Evolutionary conservation across 2,797 vertebrate genomes (phyloP), one percentile per base, ranked within the genome.

Genomic region (Kryptolebias ocellatus): DNA sequence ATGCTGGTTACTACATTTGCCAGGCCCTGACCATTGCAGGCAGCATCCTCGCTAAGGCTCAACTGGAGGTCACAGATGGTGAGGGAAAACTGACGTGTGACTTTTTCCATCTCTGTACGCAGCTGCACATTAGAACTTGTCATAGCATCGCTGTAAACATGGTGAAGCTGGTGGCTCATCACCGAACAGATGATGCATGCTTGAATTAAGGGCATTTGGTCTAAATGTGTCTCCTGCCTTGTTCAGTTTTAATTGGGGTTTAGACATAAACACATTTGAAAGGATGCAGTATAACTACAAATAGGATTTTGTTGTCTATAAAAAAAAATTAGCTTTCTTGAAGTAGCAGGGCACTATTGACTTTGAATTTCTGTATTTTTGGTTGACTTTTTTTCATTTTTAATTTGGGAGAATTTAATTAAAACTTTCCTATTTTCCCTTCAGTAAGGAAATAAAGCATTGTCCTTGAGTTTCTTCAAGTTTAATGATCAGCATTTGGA

Each of bases 51-150:
- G 98, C 98, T 90, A 99, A 99, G 86, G 98, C 98, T 82, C 97
- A 99, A 87, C 94, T 99, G 92, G 98, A 99, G 92, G 98, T 99
- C 92, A 99, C 97, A 88, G 98, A 99, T 88, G 98, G 98, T 99
- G 88, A 95, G 96, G 83, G 31, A 62, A 70, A 76, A 65, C 58
- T 50, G 53, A 67, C 7, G 14, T 37, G 39, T 72, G 61, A 56
- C 67, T 68, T 57, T 31, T 60, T 60, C 47, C 44, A 34, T 52
- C 47, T 72, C 74, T 70, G 68, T 62, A 68, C 70, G 74, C 60
- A 34, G 52, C 55, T 70, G 51, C 70, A 73, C 53, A 64, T 20
- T 16, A 46, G n/a, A 63, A 37, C 65, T 54, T 17, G 1, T 28
- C 31, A 50, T 55, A 54, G 51, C 34, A 45, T 46, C 27, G 7